A percentile compares a stretch with the other conserved stretches of the same genome.
Conservation (phyloP, 2,113 vertebrate genomes). For the Boulengerochromis microlepis region DNA sequence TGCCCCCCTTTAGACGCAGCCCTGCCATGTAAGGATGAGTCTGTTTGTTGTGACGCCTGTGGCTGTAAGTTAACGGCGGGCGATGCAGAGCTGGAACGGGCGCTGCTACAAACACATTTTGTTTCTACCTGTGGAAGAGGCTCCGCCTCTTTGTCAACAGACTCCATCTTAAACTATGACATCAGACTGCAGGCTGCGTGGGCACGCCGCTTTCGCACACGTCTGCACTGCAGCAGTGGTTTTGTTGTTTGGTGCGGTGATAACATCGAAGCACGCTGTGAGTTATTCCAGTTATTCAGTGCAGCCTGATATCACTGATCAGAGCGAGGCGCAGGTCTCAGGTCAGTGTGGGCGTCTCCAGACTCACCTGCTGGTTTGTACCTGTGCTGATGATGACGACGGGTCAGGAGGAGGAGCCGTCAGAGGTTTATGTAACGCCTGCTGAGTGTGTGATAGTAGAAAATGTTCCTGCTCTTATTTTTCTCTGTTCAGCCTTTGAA, state of each 20-base stretch:
- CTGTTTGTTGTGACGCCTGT: background rate
- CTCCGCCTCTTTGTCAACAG: background rate
- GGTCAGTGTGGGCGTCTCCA: background rate
- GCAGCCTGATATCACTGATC: background rate
- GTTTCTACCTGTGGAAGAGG: accelerated
- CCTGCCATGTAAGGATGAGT: background rate
- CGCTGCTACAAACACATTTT: background rate
- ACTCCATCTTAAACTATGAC: background rate
- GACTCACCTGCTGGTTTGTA: background rate
- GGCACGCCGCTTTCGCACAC: background rate
- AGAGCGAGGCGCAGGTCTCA: background rate
- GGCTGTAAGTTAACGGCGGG: background rate
- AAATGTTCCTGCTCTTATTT: background rate
- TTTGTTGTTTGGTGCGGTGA: background rate
- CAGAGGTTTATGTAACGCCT: background rate
- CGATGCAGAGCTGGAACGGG: background rate
- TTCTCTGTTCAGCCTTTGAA: background rate
- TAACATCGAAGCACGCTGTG: background rate
- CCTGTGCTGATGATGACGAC: background rate
- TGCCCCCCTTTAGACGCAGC: background rate
- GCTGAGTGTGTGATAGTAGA: background rate
- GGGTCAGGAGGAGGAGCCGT: background rate
- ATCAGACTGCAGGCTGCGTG: background rate
- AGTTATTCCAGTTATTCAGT: background rate
- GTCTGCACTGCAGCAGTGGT: background rate